Evolutionary conservation across 1,140 invertebrate species (phyloP).

Genomic region (Acromyrmex charruanus): DNA sequence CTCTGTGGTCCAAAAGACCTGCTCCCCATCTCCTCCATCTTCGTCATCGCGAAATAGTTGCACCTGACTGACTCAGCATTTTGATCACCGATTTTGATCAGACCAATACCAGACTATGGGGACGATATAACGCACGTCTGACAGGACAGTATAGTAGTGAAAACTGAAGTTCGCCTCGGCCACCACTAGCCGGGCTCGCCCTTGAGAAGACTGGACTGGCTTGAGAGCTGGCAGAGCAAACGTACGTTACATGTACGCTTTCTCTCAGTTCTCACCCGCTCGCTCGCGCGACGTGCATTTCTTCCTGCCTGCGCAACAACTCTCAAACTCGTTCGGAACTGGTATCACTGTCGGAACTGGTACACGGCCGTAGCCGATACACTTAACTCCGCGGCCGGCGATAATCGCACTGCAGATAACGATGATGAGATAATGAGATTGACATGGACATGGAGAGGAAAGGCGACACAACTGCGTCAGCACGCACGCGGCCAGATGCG

Average conservation of each 20-base stretch:
- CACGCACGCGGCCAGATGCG: neutral
- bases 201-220: constrained; percentile 73
- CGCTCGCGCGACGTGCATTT: neutral
- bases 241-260: constrained; percentile 31
- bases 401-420: constrained; percentile 37
- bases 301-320: neutral
- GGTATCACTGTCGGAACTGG: constrained; percentile 45
- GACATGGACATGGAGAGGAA: neutral
- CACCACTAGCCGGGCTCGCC: constrained; percentile 64
- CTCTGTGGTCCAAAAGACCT: neutral
- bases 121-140: constrained; percentile 64
- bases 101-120: constrained; percentile 75
- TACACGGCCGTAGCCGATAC: constrained; percentile 18
- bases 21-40: neutral
- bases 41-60: constrained; percentile 6
- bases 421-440: neutral
- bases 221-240: constrained; percentile 39
- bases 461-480: neutral
- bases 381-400: neutral
- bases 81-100: constrained; percentile 62
- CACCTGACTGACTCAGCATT: constrained; percentile 77
- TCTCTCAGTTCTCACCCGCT: constrained; percentile 43
- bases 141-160: neutral
- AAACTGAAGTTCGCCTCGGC: constrained; percentile 42
- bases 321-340: neutral